These are phyloP conservation scores for Lamprologus sp. DNA, from an alignment of 2,113 vertebrate species.

Conservation along the genomic window DNA sequence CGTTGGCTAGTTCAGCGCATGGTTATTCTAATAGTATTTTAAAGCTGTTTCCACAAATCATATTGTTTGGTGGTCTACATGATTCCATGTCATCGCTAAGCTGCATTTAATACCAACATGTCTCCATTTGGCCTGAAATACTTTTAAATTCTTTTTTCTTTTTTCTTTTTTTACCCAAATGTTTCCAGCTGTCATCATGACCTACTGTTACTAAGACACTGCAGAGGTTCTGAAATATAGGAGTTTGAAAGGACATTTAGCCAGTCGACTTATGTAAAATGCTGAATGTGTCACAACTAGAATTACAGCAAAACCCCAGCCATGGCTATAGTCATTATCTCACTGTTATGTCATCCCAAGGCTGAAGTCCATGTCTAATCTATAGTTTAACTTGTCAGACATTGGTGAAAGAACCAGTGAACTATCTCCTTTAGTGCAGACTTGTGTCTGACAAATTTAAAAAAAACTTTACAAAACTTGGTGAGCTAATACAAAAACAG, in stretches of 20 bases:
- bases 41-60: not conserved
- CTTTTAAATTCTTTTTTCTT: constrained; percentile 19
- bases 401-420: not conserved
- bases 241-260: not conserved
- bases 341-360: not conserved
- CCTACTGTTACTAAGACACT: not conserved
- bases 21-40: not conserved
- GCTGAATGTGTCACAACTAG: not conserved
- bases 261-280: not conserved
- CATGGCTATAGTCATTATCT: not conserved
- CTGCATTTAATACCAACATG: not conserved
- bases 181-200: not conserved
- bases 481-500: not conserved
- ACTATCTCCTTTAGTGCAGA: not conserved
- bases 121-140: constrained; percentile 19
- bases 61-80: not conserved
- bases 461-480: not conserved
- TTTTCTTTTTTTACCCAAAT: not conserved
- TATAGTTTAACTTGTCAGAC: not conserved
- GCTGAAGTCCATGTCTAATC: not conserved
- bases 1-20: not conserved
- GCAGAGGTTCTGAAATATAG: not conserved
- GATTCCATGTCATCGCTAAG: not conserved
- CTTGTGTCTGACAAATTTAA: not conserved
- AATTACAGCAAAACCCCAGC: not conserved